Conservation (phyloP, 2,113 vertebrate genomes). For the Xerus inauris region DNA sequence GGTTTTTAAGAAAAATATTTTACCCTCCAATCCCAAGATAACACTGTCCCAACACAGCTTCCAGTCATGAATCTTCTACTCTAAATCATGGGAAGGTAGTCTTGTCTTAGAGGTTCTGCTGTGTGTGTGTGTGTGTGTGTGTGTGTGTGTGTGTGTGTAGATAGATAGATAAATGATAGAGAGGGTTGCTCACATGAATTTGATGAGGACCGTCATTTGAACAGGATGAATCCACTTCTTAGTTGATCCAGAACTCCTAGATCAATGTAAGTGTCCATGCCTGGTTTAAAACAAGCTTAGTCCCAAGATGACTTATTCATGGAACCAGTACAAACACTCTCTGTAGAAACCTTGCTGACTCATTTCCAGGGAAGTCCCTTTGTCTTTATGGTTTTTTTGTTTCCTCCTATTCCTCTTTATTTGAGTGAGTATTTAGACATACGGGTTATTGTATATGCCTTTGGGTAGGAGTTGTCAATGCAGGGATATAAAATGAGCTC, state of each 20-base stretch:
- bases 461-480: background rate
- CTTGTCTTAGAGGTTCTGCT: background rate
- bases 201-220: background rate
- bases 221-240: background rate
- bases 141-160: too few relatives aligned
- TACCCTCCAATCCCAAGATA: too few relatives aligned
- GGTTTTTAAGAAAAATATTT: background rate
- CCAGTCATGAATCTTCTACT: background rate
- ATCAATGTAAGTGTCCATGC: background rate
- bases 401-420: background rate
- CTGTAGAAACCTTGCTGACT: background rate
- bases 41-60: background rate
- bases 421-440: background rate
- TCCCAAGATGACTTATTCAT: background rate
- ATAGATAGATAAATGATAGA: background rate
- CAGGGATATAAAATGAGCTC: background rate
- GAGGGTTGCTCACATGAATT: background rate
- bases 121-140: too few relatives aligned
- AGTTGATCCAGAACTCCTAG: background rate
- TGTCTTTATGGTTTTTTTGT: background rate
- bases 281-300: background rate
- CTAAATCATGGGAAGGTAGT: background rate
- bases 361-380: background rate
- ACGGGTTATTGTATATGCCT: background rate
- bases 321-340: background rate